Conservation (phyloP, 2,113 vertebrate species). For the Erpornis zantholeuca region DNA sequence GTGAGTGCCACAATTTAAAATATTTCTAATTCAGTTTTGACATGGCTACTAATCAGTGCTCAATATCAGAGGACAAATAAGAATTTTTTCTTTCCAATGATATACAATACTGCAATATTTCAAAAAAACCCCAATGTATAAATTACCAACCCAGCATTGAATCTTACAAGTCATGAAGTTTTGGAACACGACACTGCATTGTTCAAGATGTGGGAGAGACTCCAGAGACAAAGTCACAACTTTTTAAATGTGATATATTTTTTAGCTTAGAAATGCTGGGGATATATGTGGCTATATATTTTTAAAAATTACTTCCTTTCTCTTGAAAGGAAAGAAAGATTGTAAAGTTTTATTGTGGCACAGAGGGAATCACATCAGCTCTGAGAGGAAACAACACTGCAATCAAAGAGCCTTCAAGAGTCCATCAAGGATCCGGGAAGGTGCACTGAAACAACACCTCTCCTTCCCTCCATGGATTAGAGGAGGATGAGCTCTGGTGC, state of each 20-base stretch:
- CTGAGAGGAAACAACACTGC: slow-evolving; percentile 2
- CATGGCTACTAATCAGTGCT: neutral
- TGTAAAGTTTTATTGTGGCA: slow-evolving; percentile 17
- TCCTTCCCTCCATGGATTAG: accelerated
- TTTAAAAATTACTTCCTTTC: neutral
- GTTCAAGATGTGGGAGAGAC: neutral
- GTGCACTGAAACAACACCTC: neutral
- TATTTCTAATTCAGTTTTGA: neutral
- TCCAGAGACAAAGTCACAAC: neutral
- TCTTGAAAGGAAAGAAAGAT: slow-evolving; percentile 22
- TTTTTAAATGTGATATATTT: neutral
- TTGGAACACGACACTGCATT: neutral
- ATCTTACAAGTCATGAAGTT: neutral
- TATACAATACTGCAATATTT: neutral
- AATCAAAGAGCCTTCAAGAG: slow-evolving; percentile 5
- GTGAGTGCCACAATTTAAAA: neutral
- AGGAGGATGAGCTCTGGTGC: neutral
- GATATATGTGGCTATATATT: neutral
- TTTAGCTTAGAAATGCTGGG: neutral
- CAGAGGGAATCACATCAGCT: neutral
- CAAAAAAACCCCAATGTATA: neutral
- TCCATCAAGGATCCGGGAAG: neutral
- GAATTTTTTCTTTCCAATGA: neutral
- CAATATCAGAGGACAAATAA: neutral
- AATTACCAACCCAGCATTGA: neutral